Evolutionary conservation across 2,888 invertebrate species (phyloP), one percentile per base, ranked within the genome.

Genomic region (Drosophila siamana): DNA sequence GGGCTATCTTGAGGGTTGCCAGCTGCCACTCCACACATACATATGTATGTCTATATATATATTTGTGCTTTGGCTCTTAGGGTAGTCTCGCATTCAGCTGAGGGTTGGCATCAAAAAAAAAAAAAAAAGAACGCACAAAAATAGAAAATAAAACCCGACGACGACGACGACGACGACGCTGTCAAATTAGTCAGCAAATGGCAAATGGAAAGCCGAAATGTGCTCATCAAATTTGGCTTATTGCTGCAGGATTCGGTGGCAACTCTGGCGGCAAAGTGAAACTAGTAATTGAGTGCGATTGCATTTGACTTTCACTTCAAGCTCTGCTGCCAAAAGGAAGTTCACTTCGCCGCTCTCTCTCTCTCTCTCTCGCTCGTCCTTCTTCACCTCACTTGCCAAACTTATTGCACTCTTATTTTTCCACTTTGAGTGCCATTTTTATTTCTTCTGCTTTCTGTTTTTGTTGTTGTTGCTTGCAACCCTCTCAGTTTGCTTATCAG

Each of bases 161-260:
- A 77, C 57, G 52, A 48, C 50, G 54, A 48, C 59, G 52, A 77
- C 57, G 52, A 48, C 59, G 52, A 77, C 57, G 57, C 70, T 72
- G 54, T 77, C 74, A 87, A 86, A 81, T 84, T 81, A 84, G 85
- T 69, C 65, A 61, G 9, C 11, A 84, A 73, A 86, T 57, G 44
- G 73, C 60, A 75, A 68, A 72, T 61, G 73, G 74, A 67, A 67
- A 77, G 50, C 48, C 61, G n/a, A 61, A 78, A 78, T 57, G 61
- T 50, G 65, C 57, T 61, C 83, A 74, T 86, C 54, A 78, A 82
- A 79, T 74, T 78, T 78, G 62, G 64, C 63, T 65, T 59, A 70
- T 86, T 85, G 72, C 59, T 55, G 60, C n/a, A n/a, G 52, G 19
- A 13, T 8, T 13, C 41, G 44, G 11, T 54, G 54, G 30, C 54